These are phyloP conservation scores for Xestia xanthographa DNA, from an alignment of 2,888 invertebrate genomes.

Conservation along the genomic window DNA sequence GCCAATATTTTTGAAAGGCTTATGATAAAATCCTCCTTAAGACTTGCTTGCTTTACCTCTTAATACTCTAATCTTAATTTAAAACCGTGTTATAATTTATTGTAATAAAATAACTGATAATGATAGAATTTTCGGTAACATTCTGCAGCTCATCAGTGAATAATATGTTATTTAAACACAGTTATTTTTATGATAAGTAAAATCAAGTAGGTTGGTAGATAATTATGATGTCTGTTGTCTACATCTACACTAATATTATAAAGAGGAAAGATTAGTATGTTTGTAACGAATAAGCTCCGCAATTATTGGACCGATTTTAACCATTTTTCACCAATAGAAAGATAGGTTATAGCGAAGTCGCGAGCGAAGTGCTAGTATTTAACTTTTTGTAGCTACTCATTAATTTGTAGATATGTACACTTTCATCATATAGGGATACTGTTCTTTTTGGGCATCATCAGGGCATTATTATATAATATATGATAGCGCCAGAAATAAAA, in stretches of 20 bases:
- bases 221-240: constrained; percentile 1
- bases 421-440: not conserved
- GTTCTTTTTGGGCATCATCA: too few species aligned
- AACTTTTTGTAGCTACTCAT: not conserved
- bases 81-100: not conserved
- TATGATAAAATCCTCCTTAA: not conserved
- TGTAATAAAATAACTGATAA: not conserved
- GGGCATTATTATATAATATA: too few species aligned
- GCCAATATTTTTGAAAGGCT: too few species aligned
- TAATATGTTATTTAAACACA: not conserved
- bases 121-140: not conserved
- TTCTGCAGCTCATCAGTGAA: not conserved
- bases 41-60: not conserved
- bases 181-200: not conserved
- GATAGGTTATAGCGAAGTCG: too few species aligned
- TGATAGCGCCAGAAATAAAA: too few species aligned
- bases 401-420: not conserved
- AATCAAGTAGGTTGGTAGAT: not conserved
- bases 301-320: too few species aligned
- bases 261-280: too few species aligned
- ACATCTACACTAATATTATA: too few species aligned
- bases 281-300: too few species aligned
- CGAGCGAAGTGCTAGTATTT: not conserved
- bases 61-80: not conserved
- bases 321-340: too few species aligned